A percentile compares a stretch with the other conserved stretches of the same genome.
phyloP scores from a whole-genome alignment of 2,888 invertebrate genomes.

The Drosophila kuntzei region DNA sequence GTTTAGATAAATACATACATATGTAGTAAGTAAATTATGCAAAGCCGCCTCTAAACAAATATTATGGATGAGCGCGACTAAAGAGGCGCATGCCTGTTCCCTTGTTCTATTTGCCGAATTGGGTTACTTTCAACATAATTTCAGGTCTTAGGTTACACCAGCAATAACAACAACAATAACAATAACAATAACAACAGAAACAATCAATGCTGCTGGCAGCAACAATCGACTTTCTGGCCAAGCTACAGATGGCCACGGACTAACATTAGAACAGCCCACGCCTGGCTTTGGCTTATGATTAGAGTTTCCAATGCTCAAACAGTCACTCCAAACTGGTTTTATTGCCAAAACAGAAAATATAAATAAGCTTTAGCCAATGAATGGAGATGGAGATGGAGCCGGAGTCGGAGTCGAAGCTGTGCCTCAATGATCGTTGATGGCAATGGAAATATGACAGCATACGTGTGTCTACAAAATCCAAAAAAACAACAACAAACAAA shows the following conservation, averaged over 20 bases:
- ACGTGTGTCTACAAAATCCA: slow-evolving; percentile 61
- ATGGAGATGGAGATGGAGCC: slow-evolving; percentile 33
- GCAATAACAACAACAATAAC: slow-evolving; percentile 40
- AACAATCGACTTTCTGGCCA: slow-evolving; percentile 37
- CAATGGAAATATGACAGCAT: slow-evolving; percentile 71
- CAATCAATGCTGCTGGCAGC: slow-evolving; percentile 39
- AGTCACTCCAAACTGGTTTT: slow-evolving; percentile 63
- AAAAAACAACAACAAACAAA: slow-evolving; percentile 17
- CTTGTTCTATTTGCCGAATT: slow-evolving; percentile 62
- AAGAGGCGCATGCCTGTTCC: slow-evolving; percentile 34
- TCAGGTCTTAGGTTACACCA: slow-evolving; percentile 73
- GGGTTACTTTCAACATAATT: slow-evolving; percentile 81
- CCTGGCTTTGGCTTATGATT: slow-evolving; percentile 62
- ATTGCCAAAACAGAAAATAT: slow-evolving; percentile 9
- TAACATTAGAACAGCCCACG: slow-evolving; percentile 65
- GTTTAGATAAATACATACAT: slow-evolving; percentile 51
- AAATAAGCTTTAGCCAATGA: slow-evolving; percentile 27
- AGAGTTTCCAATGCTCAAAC: slow-evolving; percentile 39
- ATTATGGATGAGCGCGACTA: slow-evolving; percentile 35
- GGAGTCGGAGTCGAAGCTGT: slow-evolving; percentile 28
- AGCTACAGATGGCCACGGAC: slow-evolving; percentile 45
- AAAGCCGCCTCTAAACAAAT: slow-evolving; percentile 58
- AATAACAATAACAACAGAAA: slow-evolving; percentile 38
- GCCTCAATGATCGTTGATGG: slow-evolving; percentile 34
- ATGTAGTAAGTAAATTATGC: slow-evolving; percentile 53